phyloP scores from a whole-genome alignment of 2,113 vertebrate species.

The Tychaedon coryphoeus region DNA sequence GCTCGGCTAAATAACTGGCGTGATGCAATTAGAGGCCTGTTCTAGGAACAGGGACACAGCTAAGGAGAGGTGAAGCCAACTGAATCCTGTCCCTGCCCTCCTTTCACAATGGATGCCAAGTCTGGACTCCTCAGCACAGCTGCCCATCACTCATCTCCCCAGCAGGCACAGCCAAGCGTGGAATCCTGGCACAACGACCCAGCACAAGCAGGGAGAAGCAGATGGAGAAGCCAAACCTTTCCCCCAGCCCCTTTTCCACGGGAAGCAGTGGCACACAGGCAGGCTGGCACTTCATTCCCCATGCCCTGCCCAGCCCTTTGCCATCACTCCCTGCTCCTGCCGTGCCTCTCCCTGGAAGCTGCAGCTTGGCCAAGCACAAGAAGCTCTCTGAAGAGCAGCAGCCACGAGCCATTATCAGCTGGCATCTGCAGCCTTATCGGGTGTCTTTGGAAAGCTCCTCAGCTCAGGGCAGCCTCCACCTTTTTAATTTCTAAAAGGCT shows the following conservation, averaged over 20 bases:
- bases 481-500: conserved; percentile 43
- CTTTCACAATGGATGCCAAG: not conserved
- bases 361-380: not conserved
- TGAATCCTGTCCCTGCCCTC: not conserved
- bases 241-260: not conserved
- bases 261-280: not conserved
- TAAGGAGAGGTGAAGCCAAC: not conserved
- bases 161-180: not conserved
- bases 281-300: not conserved
- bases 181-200: not conserved
- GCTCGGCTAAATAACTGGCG: not conserved
- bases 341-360: not conserved
- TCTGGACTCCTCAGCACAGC: conserved; percentile 21
- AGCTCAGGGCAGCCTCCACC: not conserved
- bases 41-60: not conserved
- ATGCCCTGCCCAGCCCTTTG: not conserved
- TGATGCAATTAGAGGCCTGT: conserved; percentile 40
- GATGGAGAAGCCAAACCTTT: not conserved
- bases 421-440: not conserved
- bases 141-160: conserved; percentile 23
- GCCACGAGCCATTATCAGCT: not conserved
- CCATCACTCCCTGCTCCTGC: not conserved
- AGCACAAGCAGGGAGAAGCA: not conserved
- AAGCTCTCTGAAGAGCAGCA: not conserved
- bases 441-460: conserved; percentile 8